phyloP scores from a whole-genome alignment of 2,888 invertebrate genomes.

The Pachymerium ferrugineum region DNA sequence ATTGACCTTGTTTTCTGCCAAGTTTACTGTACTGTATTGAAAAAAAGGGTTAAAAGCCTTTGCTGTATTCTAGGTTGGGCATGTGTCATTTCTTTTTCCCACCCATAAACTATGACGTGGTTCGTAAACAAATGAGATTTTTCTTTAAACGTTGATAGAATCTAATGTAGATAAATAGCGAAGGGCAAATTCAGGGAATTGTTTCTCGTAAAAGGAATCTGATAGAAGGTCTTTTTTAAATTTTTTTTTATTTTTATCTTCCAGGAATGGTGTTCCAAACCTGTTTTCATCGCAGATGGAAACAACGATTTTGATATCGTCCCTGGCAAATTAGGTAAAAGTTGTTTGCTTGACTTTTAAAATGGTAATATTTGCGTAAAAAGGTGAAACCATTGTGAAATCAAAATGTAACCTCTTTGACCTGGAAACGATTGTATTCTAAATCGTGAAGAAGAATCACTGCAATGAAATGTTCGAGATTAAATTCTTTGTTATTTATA shows the following conservation, averaged over 20 bases:
- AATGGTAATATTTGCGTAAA: neutral
- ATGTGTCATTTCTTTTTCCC: neutral
- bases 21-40: neutral
- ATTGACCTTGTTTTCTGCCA: neutral
- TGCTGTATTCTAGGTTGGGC: neutral
- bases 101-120: neutral
- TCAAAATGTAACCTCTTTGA: too few species aligned
- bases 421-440: too few species aligned
- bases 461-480: too few species aligned
- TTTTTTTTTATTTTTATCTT: conserved; percentile 43
- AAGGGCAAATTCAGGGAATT: too few species aligned
- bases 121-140: too few species aligned
- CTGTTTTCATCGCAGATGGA: conserved; percentile 73
- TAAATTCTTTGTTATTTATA: too few species aligned
- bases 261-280: conserved; percentile 69
- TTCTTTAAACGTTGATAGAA: too few species aligned
- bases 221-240: neutral
- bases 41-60: neutral
- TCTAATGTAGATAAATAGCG: too few species aligned
- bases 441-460: too few species aligned
- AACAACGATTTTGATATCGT: conserved; percentile 75
- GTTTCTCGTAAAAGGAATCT: neutral
- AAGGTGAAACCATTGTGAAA: too few species aligned
- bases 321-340: conserved; percentile 78
- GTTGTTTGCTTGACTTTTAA: neutral